Percentiles rank a stretch among this genome's conserved stretches.
Evolutionary conservation across 2,113 vertebrate genomes (phyloP).

Genomic region (Loxodonta africana): DNA sequence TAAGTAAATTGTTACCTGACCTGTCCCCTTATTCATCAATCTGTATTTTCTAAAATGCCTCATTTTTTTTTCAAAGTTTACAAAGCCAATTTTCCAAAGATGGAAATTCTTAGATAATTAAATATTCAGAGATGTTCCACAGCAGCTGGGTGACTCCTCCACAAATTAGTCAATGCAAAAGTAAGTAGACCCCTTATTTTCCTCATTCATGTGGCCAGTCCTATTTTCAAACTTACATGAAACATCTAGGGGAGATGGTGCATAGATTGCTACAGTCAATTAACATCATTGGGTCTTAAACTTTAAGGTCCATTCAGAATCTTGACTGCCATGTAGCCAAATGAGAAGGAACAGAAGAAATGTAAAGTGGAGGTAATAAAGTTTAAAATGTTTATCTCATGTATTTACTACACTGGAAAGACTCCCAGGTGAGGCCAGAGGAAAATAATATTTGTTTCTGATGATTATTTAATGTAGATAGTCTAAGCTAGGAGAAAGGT

Average conservation of each 20-base stretch:
- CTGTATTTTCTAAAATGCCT: not conserved
- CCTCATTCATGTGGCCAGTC: not conserved
- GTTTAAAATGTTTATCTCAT: not conserved
- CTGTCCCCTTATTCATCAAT: not conserved
- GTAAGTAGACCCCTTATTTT: not conserved
- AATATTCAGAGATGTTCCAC: not conserved
- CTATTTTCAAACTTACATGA: not conserved
- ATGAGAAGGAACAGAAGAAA: slow-evolving; percentile 8
- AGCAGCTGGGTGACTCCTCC: not conserved
- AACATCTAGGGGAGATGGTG: not conserved
- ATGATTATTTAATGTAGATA: not conserved
- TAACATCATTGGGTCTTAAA: not conserved
- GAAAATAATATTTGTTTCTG: not conserved
- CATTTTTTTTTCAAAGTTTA: not conserved
- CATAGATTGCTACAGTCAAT: not conserved
- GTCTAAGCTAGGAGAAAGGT: not conserved
- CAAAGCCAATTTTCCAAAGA: not conserved
- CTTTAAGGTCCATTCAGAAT: not conserved
- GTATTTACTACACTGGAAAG: not conserved
- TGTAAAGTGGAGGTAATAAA: not conserved
- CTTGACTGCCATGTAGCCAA: not conserved
- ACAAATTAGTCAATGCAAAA: not conserved
- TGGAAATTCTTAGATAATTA: not conserved
- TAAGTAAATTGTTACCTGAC: not conserved
- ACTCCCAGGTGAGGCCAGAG: not conserved